phyloP scores from a whole-genome alignment of 2,797 vertebrate species.

The Paramormyrops hopkinsi region DNA sequence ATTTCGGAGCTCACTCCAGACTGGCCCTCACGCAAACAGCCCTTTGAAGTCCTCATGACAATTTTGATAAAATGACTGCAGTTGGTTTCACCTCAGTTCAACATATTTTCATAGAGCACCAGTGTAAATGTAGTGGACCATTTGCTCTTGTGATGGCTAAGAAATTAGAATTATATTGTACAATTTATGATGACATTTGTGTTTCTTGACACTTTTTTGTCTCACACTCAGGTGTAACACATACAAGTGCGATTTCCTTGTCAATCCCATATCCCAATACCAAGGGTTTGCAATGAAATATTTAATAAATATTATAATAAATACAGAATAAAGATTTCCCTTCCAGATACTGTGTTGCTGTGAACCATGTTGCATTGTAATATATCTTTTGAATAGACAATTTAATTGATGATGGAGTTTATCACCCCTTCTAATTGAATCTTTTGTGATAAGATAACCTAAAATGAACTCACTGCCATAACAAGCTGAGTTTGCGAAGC shows the following conservation, averaged over 20 bases:
- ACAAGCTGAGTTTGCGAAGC: neutral
- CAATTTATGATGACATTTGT: neutral
- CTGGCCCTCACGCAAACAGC: neutral
- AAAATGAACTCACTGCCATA: neutral
- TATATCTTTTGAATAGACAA: neutral
- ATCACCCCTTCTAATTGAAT: neutral
- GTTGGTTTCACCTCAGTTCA: neutral
- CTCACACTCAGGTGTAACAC: neutral
- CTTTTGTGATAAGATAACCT: constrained; percentile 4
- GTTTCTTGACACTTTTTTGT: neutral
- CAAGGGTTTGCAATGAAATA: neutral
- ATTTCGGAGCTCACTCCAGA: neutral
- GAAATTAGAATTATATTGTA: neutral
- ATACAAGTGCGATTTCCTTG: neutral
- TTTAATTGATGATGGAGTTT: neutral
- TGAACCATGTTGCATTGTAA: neutral
- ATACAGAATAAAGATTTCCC: neutral
- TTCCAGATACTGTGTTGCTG: neutral
- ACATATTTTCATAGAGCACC: neutral
- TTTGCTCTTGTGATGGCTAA: neutral
- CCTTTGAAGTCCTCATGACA: neutral
- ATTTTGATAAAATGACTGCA: neutral
- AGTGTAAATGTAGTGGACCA: neutral
- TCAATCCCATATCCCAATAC: neutral
- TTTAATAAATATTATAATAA: neutral